Evolutionary conservation across 2,797 vertebrate genomes (phyloP), one percentile per base, ranked within the genome.

Genomic region (Enteromius viviparus): DNA sequence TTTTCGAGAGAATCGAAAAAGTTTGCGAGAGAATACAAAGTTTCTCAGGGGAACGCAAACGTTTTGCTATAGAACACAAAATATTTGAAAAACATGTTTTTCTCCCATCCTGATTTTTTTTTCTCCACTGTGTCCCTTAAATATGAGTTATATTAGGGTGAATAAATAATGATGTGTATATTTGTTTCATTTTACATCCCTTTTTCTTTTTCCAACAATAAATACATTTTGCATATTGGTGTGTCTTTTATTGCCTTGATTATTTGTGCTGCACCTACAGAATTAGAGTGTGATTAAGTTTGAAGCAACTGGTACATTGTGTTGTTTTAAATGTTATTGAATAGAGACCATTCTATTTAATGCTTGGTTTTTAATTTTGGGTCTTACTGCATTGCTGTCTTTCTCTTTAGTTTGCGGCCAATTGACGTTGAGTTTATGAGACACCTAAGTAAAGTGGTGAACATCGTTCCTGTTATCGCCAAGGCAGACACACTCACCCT

Each of bases 341-440:
- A 51, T 51, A 19, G 5, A 15, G 26, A 29, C 58, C 58, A 14
- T 62, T 23, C 12, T 15, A 62, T 62, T 26, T 29, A 62, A 62
- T 75, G 21, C 29, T 11, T 21, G 49, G 37, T 55, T 32, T 75
- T 21, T 32, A 23, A 23, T 75, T 75, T 77, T 32, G 29, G 26
- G 9, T 74, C 40, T 62, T 4, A 51, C 29, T 79, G 23, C 65
- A 47, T 69, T 21, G 77, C 37, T 47, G 42, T 34, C 42, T n/a
- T 14, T 47, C 40, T 83, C 9, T 85, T 4, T 90, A 99, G 98
- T 84, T 96, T 99, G 64, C 92, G 97, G 85, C 97, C 97, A 7
- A 88, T 99, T 82, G 98, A 99, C 91, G 96, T 99, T 26, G 98
- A 98, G 92, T 99, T 99, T 92, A 98, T 99, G 98, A 96, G 96